Evolutionary conservation across 2,113 vertebrate species (phyloP).

Genomic region (Thalassarche chlororhynchos): DNA sequence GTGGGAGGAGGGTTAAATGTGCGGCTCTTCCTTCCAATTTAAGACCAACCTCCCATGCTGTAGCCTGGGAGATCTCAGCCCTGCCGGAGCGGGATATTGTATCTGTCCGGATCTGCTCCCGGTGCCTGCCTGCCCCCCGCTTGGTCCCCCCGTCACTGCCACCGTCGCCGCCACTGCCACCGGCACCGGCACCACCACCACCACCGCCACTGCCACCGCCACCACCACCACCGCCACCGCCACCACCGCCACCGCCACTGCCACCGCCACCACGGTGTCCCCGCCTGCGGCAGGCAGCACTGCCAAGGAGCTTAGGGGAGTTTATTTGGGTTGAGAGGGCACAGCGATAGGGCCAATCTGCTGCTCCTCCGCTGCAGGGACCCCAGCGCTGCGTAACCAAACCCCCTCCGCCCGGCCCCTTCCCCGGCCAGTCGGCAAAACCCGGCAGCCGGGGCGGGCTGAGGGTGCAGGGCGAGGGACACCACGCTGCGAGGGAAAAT

Average conservation of each 20-base stretch:
- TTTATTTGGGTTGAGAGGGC: not conserved
- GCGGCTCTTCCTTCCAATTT: not conserved
- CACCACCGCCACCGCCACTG: fast-evolving
- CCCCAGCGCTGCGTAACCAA: not conserved
- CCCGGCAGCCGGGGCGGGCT: not conserved
- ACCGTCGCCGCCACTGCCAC: not conserved
- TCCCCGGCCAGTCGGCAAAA: not conserved
- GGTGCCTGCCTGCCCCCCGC: fast-evolving
- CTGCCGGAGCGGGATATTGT: fast-evolving
- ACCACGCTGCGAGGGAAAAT: not conserved
- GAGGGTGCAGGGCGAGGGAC: not conserved
- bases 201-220: fast-evolving
- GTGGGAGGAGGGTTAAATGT: not conserved
- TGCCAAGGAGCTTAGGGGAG: not conserved
- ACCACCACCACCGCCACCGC: no score
- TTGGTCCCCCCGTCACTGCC: not conserved
- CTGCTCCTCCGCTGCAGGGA: not conserved
- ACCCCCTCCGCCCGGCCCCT: not conserved
- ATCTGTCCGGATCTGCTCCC: not conserved
- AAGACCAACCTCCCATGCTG: not conserved
- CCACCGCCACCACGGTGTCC: fast-evolving
- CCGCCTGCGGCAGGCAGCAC: not conserved
- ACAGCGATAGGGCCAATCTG: not conserved
- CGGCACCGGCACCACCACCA: fast-evolving
- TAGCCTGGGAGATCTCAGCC: not conserved